Conservation (phyloP, 2,888 invertebrate species). For the Drosophila borborema region DNA sequence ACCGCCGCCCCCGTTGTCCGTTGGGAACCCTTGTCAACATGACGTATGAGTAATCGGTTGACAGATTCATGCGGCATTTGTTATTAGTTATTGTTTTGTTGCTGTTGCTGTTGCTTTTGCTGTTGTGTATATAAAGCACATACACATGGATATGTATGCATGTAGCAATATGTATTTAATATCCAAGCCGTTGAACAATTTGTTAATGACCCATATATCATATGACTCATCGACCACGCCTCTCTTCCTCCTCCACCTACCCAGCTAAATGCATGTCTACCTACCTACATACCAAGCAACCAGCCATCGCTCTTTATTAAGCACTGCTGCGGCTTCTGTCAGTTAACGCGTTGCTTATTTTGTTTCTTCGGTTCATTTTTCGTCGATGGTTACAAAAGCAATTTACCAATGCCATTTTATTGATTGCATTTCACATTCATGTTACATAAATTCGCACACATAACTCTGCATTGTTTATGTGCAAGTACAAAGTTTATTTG, state of each 20-base stretch:
- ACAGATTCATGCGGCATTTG: slow-evolving; percentile 56
- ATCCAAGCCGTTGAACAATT: slow-evolving; percentile 73
- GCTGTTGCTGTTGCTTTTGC: background rate
- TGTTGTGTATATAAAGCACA: slow-evolving; percentile 7
- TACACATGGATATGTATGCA: slow-evolving; percentile 1
- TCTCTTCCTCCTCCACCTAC: background rate
- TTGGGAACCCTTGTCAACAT: slow-evolving; percentile 27
- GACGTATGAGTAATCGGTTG: slow-evolving; percentile 59
- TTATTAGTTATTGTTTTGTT: slow-evolving; percentile 67
- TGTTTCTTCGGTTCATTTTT: slow-evolving; percentile 37
- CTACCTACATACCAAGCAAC: background rate
- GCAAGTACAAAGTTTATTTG: slow-evolving; percentile 21
- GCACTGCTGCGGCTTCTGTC: slow-evolving; percentile 68
- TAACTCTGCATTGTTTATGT: background rate
- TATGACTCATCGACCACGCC: slow-evolving; percentile 45
- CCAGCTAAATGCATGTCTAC: background rate
- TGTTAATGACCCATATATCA: slow-evolving; percentile 81
- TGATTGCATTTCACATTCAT: slow-evolving; percentile 62
- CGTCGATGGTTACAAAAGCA: slow-evolving; percentile 55
- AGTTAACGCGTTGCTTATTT: slow-evolving; percentile 36
- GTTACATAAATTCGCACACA: background rate
- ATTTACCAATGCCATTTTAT: slow-evolving; percentile 70
- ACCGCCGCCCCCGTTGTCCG: slow-evolving; percentile 3
- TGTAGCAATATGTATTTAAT: slow-evolving; percentile 41
- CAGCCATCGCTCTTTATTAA: slow-evolving; percentile 30